These are phyloP conservation scores for Rafetus swinhoei DNA, from an alignment of 2,113 vertebrate genomes.

Conservation along the genomic window DNA sequence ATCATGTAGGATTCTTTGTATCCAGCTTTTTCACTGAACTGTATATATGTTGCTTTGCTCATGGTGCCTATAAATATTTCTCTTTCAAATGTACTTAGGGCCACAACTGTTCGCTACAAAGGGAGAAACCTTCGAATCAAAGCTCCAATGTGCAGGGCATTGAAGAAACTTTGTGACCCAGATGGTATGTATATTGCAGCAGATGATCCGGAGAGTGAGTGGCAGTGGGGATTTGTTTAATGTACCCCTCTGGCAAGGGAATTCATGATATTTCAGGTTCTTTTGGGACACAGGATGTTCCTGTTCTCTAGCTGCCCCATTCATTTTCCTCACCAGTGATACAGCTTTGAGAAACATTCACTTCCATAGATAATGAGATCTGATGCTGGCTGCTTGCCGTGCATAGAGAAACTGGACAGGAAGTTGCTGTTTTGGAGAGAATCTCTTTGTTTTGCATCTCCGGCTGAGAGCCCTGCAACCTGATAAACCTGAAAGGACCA, in stretches of 20 bases:
- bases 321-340: neutral
- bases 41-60: neutral
- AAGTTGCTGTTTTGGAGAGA: neutral
- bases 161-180: conserved; percentile 98
- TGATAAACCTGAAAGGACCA: neutral
- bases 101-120: conserved; percentile 96
- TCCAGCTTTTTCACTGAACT: neutral
- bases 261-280: neutral
- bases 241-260: neutral
- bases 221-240: neutral
- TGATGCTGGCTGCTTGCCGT: neutral
- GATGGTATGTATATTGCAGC: conserved; percentile 84
- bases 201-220: neutral
- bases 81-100: conserved; percentile 76
- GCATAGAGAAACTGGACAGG: neutral
- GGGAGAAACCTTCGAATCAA: conserved; percentile 97
- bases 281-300: neutral
- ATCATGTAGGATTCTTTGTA: fast-evolving
- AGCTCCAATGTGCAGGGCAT: conserved; percentile 95
- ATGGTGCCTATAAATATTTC: neutral
- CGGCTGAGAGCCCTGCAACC: neutral
- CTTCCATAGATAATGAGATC: neutral
- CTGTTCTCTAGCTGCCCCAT: neutral
- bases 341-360: neutral
- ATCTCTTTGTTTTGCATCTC: neutral